Conservation (phyloP, 2,113 vertebrate species). For the Octodon degus region DNA sequence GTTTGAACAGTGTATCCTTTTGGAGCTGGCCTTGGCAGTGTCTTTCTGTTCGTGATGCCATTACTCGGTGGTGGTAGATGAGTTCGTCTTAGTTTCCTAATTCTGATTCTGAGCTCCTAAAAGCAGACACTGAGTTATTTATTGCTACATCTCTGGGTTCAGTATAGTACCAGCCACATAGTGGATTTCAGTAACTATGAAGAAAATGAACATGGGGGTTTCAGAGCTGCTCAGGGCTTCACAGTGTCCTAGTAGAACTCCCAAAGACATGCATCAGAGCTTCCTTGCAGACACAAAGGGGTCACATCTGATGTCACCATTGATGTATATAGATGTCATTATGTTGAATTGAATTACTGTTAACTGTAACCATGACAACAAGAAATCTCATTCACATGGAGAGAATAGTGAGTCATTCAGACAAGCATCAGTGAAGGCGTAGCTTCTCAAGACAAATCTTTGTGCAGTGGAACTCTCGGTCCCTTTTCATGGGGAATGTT, state of each 20-base stretch:
- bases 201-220: background rate
- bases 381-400: conserved; percentile 64
- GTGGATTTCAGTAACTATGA: background rate
- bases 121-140: background rate
- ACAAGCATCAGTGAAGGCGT: background rate
- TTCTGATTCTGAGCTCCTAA: background rate
- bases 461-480: conserved; percentile 30
- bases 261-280: background rate
- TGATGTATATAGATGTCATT: conserved; percentile 64
- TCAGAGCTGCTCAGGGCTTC: background rate
- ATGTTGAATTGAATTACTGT: conserved; percentile 67
- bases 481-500: background rate
- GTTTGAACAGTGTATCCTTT: background rate
- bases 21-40: background rate
- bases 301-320: conserved; percentile 64
- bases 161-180: background rate
- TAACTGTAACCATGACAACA: conserved; percentile 73
- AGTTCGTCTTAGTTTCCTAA: background rate
- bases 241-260: background rate
- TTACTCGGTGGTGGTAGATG: background rate
- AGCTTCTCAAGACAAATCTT: conserved; percentile 51
- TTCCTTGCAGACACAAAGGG: conserved; percentile 49
- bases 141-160: background rate
- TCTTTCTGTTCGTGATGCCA: background rate
- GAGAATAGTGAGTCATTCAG: conserved; percentile 62